Evolutionary conservation across 2,797 vertebrate genomes (phyloP), one percentile per base, ranked within the genome.

Genomic region (Etheostoma nigrum): DNA sequence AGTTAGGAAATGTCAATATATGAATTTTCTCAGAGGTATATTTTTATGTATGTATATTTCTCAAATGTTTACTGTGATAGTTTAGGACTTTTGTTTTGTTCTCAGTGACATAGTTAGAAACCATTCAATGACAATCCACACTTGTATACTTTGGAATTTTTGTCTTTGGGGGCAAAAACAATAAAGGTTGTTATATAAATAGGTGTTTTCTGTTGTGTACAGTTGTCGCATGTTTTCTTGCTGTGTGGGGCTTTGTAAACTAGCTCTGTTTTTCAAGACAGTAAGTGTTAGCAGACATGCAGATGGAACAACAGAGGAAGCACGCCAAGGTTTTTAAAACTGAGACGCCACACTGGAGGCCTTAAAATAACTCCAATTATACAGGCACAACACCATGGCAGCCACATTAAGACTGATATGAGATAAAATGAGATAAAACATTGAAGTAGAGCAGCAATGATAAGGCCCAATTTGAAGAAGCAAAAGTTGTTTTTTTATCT

Each of bases 1-100:
- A 88, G 89, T 93, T 90, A 82, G 77, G 81, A 86, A 72, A 79
- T 80, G 75, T 88, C 85, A 68, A 84, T 81, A 79, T 85, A 80
- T 86, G 71, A 72, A 69, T 84, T 72, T 85, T 89, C 82, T 88
- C 91, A 92, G 89, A 93, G 86, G 78, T 90, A 84, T 90, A 93
- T 93, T 94, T 92, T 91, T 89, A 83, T 86, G 77, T 90, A 83
- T 89, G 82, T 91, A 86, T 84, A 82, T 88, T 84, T 89, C 84
- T 90, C 82, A 72, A 78, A 78, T 76, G 78, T 86, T 79, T 86
- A 81, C 83, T 85, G 74, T 88, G 76, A 87, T 86, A 89, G 88
- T 60, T 68, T 87, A 90, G 83, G 77, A 69, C 67, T 83, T 71
- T 74, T 92, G n/a, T 84, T 81, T 72, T 40, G 36, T 86, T 91